phyloP scores from a whole-genome alignment of 2,888 invertebrate genomes.

The Antheraea yamamai region DNA sequence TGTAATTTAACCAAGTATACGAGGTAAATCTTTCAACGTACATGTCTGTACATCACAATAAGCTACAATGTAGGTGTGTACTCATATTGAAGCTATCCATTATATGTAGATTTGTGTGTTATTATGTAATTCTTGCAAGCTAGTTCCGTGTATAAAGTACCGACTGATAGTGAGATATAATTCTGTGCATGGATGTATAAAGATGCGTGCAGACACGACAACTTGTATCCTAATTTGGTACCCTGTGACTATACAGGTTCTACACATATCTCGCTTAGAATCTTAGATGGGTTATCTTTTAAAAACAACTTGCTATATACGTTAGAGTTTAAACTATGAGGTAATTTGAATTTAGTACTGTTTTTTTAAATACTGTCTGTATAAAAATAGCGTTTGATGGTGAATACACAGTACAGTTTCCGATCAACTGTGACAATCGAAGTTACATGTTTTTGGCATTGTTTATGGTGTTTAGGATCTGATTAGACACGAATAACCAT shows the following conservation, averaged over 20 bases:
- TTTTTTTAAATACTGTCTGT: background rate
- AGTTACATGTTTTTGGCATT: background rate
- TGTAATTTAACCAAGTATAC: background rate
- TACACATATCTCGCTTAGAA: background rate
- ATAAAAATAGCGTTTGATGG: background rate
- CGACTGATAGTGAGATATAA: constrained; percentile 6
- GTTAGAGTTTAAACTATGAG: background rate
- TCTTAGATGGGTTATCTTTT: constrained; percentile 10
- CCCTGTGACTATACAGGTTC: constrained; percentile 17
- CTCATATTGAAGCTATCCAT: background rate
- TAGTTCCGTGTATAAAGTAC: constrained; percentile 38
- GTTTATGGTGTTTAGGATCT: no score
- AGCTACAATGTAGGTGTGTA: background rate
- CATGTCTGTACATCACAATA: background rate
- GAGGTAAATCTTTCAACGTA: background rate
- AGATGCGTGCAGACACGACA: constrained; percentile 25
- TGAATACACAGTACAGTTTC: background rate
- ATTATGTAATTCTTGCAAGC: constrained; percentile 44
- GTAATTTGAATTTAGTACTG: background rate
- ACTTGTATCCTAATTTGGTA: constrained; percentile 18
- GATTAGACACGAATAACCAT: no score
- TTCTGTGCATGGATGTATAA: constrained; percentile 22
- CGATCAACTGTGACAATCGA: background rate
- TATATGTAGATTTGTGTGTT: background rate
- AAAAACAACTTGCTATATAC: background rate